Base-by-base conservation (phyloP, 1,140 invertebrate genomes). In the Bombus superbus region DNA sequence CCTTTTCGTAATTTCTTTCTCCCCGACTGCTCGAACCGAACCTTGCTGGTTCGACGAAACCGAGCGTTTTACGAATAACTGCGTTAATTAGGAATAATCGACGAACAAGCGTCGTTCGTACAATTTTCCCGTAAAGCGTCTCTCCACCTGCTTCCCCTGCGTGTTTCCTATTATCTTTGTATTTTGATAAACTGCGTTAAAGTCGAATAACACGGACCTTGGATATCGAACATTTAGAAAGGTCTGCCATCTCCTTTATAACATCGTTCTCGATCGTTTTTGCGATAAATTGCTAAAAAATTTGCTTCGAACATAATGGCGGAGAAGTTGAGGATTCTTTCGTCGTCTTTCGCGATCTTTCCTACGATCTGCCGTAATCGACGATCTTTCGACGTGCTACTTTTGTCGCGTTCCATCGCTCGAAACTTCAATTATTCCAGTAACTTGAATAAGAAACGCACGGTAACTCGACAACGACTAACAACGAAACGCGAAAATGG, bases 401-500 rank as follows among this genome's bases (percentile, higher is more conserved):
- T 1, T 42, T 42, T 3, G 42, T 15, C 22, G 4, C 13, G 40
- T 77, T 38, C 6, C 57, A n/a, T 42, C 9, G 32, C 28, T 35
- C 22, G 42, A 32, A 53, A 68, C 38, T 57, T 64, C 6, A 66
- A 83, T 84, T 28, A 18, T 5, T 22, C 6, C 28, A 47, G 76
- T n/a, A 76, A 53, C 11, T 64, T 18, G 10, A 69, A 25, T 22
- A 64, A 53, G 5, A 28, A 53, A 32, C 40, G 80, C 57, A 44
- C 53, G 18, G 62, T 28, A 69, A 77, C 38, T n/a, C 32, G 35
- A 83, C 69, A 68, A 64, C 40, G 81, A 83, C 69, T 83, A 40
- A 42, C 72, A 73, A 71, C 62, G 76, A 80, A 80, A 80, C 15
- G 18, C 22, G 66, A 69, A 80, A 69, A 69, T 28, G 78, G 78